phyloP scores from a whole-genome alignment of 2,113 vertebrate genomes.

The Sylvietta virens region DNA sequence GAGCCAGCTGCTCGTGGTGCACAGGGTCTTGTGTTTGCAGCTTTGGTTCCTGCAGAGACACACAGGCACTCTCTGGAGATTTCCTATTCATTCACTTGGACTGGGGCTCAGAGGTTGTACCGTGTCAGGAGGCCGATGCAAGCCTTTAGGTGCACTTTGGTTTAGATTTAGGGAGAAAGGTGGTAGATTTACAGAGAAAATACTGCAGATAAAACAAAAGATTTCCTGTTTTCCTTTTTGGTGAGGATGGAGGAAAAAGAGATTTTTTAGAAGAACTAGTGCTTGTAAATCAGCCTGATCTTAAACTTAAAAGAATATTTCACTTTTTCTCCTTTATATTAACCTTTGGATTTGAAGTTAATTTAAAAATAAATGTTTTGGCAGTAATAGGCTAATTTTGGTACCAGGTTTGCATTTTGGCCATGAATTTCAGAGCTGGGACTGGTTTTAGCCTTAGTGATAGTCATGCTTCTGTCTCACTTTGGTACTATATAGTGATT shows the following conservation, averaged over 20 bases:
- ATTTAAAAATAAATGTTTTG: background rate
- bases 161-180: background rate
- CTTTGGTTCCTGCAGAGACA: background rate
- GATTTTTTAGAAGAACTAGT: background rate
- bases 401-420: background rate
- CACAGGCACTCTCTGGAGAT: background rate
- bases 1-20: background rate
- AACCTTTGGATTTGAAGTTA: background rate
- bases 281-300: background rate
- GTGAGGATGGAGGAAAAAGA: background rate
- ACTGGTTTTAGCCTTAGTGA: background rate
- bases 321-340: background rate
- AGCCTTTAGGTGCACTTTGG: background rate
- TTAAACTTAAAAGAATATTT: background rate
- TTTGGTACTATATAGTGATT: background rate
- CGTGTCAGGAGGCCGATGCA: background rate
- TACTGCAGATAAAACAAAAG: background rate
- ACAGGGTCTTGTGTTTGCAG: background rate
- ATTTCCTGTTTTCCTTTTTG: background rate
- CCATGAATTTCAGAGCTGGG: background rate
- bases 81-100: background rate
- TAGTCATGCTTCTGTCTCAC: background rate
- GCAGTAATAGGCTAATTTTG: background rate
- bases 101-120: background rate
- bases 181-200: background rate